phyloP scores from a whole-genome alignment of 1,140 invertebrate genomes.

The Eufriesea mexicana region DNA sequence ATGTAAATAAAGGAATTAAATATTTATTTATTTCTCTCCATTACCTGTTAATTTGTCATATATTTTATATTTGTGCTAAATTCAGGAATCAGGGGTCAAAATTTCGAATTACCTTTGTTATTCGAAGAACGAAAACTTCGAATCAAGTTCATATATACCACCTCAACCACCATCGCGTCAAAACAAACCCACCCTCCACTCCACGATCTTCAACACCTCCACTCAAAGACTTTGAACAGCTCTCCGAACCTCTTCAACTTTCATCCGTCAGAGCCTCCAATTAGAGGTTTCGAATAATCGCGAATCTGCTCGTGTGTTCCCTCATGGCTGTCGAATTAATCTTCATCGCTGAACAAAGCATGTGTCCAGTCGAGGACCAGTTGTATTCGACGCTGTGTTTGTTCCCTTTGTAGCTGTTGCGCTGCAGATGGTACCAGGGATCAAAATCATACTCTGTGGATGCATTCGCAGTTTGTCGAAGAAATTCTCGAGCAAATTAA shows the following conservation, averaged over 20 bases:
- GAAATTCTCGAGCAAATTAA: no score
- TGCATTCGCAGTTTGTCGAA: no score
- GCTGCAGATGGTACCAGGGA: no score
- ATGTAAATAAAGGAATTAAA: no score
- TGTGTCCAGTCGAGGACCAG: not conserved
- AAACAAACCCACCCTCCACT: not conserved
- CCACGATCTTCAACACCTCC: not conserved
- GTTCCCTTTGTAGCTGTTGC: not conserved
- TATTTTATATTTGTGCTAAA: no score
- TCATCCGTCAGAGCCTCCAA: not conserved
- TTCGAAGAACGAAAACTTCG: not conserved
- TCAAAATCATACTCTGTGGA: no score
- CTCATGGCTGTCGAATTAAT: not conserved
- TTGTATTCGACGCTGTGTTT: conserved; percentile 19
- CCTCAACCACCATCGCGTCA: not conserved
- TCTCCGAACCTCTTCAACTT: not conserved
- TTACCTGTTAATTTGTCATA: no score
- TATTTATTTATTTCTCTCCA: no score
- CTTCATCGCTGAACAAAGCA: not conserved
- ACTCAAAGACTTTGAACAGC: conserved; percentile 1
- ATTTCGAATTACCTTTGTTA: not conserved
- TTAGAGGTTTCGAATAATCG: conserved; percentile 8
- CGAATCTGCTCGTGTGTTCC: not conserved
- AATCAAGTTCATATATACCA: not conserved
- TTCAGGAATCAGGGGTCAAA: no score